Conservation (phyloP, 2,797 vertebrate genomes). For the Muraenolepis orangiensis region DNA sequence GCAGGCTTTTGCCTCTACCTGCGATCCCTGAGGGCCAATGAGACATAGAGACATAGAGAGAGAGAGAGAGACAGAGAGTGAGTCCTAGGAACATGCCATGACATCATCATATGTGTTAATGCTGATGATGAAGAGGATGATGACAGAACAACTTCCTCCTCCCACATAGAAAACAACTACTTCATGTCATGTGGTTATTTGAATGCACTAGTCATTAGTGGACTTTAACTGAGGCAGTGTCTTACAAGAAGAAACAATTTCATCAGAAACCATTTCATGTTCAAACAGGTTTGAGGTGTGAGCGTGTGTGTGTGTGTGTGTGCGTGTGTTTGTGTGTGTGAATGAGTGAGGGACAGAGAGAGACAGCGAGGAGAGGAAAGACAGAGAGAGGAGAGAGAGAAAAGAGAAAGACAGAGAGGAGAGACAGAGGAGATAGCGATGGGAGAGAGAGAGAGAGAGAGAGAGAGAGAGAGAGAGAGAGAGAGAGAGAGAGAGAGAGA, state of each 20-base stretch:
- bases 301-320: background rate
- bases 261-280: background rate
- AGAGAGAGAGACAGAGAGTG: background rate
- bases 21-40: constrained; percentile 46
- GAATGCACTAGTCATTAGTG: background rate
- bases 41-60: constrained; percentile 5
- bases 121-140: constrained; percentile 1
- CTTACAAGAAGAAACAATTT: background rate
- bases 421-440: background rate
- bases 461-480: too few relatives aligned
- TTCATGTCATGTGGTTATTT: background rate
- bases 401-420: background rate
- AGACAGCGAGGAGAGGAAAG: too few relatives aligned
- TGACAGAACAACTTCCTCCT: background rate
- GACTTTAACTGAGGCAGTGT: background rate
- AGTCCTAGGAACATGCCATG: background rate
- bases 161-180: background rate
- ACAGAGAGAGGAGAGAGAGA: too few relatives aligned
- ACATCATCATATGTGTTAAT: background rate
- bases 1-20: constrained; percentile 65
- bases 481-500: too few relatives aligned
- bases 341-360: background rate
- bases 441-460: background rate
- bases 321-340: background rate
- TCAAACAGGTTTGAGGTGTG: background rate